phyloP scores from a whole-genome alignment of 2,113 vertebrate species.

The Marcusenius ussheri region DNA sequence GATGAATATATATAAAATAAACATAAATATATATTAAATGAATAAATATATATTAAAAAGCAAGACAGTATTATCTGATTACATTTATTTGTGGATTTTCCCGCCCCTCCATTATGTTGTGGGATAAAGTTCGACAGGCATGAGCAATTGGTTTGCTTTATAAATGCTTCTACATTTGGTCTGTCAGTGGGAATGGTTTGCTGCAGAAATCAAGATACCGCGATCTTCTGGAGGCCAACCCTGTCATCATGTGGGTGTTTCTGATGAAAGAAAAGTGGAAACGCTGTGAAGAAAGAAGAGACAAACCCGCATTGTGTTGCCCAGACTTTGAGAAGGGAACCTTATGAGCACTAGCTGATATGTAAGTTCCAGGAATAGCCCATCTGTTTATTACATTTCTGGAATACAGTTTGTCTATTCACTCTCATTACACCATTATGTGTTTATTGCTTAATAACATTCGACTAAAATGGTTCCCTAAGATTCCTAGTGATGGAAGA shows the following conservation, averaged over 20 bases:
- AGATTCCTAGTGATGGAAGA: not conserved
- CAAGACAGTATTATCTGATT: not conserved
- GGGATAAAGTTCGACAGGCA: not conserved
- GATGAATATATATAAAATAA: not conserved
- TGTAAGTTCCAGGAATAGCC: not conserved
- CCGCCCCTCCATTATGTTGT: not conserved
- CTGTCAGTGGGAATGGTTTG: not conserved
- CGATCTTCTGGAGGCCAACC: not conserved
- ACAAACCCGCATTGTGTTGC: not conserved
- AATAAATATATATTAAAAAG: not conserved
- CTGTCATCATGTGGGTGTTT: not conserved
- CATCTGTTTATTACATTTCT: not conserved
- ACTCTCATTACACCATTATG: not conserved
- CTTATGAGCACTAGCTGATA: not conserved
- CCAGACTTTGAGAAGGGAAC: not conserved
- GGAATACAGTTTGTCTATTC: not conserved
- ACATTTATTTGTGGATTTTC: not conserved
- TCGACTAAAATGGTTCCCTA: not conserved
- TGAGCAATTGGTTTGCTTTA: not conserved
- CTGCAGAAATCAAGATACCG: not conserved
- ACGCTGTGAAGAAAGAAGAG: conserved; percentile 39
- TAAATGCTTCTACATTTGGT: not conserved
- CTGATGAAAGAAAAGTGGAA: conserved; percentile 39
- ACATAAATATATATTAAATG: not conserved
- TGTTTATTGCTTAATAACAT: not conserved